Base-by-base conservation (phyloP, 2,113 vertebrate genomes). In the Sceloporus undulatus region DNA sequence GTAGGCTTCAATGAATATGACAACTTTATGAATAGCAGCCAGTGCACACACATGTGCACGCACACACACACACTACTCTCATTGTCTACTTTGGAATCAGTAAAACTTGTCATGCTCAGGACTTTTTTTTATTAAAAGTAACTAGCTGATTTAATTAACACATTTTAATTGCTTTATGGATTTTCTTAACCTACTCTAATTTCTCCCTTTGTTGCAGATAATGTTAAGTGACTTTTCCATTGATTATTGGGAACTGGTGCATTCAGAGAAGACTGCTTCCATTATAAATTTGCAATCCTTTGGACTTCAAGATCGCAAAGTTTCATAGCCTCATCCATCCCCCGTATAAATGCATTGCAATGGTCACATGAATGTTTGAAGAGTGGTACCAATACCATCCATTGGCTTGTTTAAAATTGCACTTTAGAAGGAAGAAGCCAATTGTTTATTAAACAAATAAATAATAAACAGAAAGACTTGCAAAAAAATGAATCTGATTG, bases 321-420 rank as follows among this genome's bases (percentile, higher is more conserved):
- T 88, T 91, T 96, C 90, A 89, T 91, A 94, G 75, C 40, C 82
- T 88, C 91, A 77, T 66, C 3, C 0, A 54, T 34, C 68, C 1
- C 77, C 65, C 92, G 96, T 91, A 84, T 95, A 95, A 94, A 95
- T 96, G 97, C 94, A 96, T 96, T 98, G 98, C 98, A 95, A 99
- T 99, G 99, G 98, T 99, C 97, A 99, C 98, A 98, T 99, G 98
- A 99, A 97, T 79, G 0, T n/a, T 85, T 79, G 21, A 81, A 90
- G 93, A 95, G 93, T 85, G 88, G 87, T 93, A 92, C 70, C 59
- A 40, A 89, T 88, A 93, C 92, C 93, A 91, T 95, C 78, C 70
- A 74, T 19, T 82, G 85, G 82, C 89, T 93, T 92, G 9, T 0
- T 90, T 93, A 93, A 73, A 18, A 94, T 94, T 93, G 89, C 89